Evolutionary conservation across 2,113 vertebrate species (phyloP).

Genomic region (Cnemophilus loriae): DNA sequence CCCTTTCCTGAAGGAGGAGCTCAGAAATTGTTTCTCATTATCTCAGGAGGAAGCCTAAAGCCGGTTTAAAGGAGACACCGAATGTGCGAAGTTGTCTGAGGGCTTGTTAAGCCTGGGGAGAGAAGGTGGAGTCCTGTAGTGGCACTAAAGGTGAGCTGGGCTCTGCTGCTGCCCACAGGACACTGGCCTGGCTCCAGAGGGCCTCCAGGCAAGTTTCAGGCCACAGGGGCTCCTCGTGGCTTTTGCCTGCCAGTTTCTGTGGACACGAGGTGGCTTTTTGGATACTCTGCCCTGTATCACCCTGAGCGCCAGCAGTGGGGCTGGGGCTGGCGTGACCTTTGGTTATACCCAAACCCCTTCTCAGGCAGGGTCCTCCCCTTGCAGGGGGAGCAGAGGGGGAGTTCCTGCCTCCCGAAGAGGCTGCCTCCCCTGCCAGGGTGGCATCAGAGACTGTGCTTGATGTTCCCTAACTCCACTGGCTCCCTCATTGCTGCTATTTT

Average conservation of each 20-base stretch:
- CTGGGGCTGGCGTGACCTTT: background rate
- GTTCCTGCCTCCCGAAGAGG: too few relatives aligned
- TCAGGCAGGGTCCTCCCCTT: rapidly evolving
- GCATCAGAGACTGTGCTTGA: rapidly evolving
- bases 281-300: background rate
- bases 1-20: background rate
- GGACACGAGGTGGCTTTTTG: background rate
- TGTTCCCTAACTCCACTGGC: background rate
- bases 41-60: constrained; percentile 12
- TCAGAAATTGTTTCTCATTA: constrained; percentile 29
- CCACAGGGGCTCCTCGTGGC: background rate
- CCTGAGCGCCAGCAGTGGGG: background rate
- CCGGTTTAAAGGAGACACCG: background rate
- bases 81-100: background rate
- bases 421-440: background rate
- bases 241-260: background rate
- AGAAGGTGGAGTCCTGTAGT: background rate
- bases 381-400: background rate
- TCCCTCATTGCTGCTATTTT: background rate
- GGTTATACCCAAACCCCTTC: background rate
- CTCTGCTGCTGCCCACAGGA: background rate
- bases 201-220: too few relatives aligned
- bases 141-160: background rate
- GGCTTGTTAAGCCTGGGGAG: background rate
- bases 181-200: background rate